Percentiles rank a stretch among this genome's conserved stretches.
Conservation (phyloP, 2,888 invertebrate genomes). For the Anthophora plumipes region DNA sequence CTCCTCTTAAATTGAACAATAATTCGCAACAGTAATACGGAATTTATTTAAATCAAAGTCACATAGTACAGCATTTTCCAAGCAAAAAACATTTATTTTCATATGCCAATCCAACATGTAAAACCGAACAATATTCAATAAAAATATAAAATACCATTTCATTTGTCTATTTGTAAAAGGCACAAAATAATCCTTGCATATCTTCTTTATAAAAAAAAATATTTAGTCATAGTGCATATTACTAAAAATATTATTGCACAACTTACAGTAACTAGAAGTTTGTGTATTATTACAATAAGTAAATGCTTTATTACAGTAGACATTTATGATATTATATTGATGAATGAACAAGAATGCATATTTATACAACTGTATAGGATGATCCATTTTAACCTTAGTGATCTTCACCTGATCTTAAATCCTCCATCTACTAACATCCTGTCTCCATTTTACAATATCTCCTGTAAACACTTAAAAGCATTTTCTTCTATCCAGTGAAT, state of each 20-base stretch:
- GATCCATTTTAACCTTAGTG: too few species aligned
- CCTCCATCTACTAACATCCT: too few species aligned
- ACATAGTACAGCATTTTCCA: background rate
- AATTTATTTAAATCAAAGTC: background rate
- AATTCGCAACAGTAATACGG: background rate
- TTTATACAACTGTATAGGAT: too few species aligned
- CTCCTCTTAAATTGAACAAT: constrained; percentile 27
- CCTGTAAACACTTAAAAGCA: too few species aligned
- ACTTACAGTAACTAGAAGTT: background rate
- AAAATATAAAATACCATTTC: background rate
- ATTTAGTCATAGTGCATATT: background rate
- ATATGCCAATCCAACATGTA: background rate
- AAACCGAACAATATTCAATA: background rate
- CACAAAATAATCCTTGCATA: background rate
- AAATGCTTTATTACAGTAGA: background rate
- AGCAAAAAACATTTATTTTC: background rate
- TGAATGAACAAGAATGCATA: too few species aligned
- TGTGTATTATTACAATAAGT: background rate
- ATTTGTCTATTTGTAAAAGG: background rate
- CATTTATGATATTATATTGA: background rate
- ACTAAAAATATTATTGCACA: background rate
- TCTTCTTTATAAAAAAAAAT: background rate
- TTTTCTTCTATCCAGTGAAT: too few species aligned
- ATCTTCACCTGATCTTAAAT: too few species aligned
- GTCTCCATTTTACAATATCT: too few species aligned